Percentiles rank a stretch among this genome's conserved stretches.
Evolutionary conservation across 92 coral and sea anemone genomes (phyloP).

Genomic region (Nematostella vectensis): DNA sequence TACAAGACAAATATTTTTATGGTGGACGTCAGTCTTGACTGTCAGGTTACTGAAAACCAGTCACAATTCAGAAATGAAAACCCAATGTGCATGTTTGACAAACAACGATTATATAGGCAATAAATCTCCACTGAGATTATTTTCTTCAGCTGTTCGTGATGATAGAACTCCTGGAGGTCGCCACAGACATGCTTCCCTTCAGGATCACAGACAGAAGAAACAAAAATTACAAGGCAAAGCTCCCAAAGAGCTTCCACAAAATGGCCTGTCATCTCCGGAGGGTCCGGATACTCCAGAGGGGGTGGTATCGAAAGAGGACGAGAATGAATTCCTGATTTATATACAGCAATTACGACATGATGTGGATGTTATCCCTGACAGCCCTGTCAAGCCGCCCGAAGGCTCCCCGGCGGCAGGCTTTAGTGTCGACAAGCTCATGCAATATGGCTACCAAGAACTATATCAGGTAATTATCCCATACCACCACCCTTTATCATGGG

Average conservation of each 20-base stretch:
- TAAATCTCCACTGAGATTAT: too few species aligned
- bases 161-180: slow-evolving; percentile 97
- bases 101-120: too few species aligned
- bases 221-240: slow-evolving; percentile 34
- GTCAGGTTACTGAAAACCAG: too few species aligned
- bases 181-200: slow-evolving; percentile 88
- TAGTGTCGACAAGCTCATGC: slow-evolving; percentile 61
- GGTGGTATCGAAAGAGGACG: slow-evolving; percentile 8
- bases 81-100: too few species aligned
- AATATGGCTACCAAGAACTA: slow-evolving; percentile 77
- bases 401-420: neutral
- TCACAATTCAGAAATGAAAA: too few species aligned
- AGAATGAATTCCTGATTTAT: slow-evolving; percentile 55
- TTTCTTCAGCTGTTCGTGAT: slow-evolving; percentile 71
- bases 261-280: slow-evolving; percentile 9
- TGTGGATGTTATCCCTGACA: slow-evolving; percentile 39
- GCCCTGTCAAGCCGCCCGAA: slow-evolving; percentile 11
- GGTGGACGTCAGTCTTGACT: too few species aligned
- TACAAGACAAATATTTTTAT: too few species aligned
- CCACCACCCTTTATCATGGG: too few species aligned
- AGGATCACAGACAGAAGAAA: slow-evolving; percentile 73
- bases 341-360: slow-evolving; percentile 40
- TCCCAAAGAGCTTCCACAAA: slow-evolving; percentile 7
- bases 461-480: slow-evolving; percentile 22
- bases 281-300: slow-evolving; percentile 6